Evolutionary conservation across 2,113 vertebrate species (phyloP).

Genomic region (Paedocypris sp.): DNA sequence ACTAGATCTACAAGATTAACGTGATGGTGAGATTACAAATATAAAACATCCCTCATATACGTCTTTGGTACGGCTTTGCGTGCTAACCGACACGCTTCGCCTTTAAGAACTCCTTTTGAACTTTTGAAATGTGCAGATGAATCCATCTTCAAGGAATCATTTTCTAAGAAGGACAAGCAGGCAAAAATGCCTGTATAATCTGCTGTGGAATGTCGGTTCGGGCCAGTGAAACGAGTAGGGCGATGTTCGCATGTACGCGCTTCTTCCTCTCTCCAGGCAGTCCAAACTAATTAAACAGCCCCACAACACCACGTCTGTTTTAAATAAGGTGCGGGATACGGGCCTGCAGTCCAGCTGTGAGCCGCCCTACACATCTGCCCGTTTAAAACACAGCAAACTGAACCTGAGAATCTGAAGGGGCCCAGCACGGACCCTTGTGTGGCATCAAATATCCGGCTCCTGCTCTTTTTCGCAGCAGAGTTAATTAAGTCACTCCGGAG

Average conservation of each 20-base stretch:
- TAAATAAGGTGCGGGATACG: conserved; percentile 6
- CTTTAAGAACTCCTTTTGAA: neutral
- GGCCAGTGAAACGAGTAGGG: conserved; percentile 13
- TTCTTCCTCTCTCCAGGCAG: neutral
- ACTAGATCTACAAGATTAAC: no score
- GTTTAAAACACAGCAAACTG: neutral
- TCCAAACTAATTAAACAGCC: neutral
- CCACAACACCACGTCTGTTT: neutral
- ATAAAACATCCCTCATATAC: no score
- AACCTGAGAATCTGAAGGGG: neutral
- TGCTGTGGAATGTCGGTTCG: conserved; percentile 41
- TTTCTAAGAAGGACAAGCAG: neutral
- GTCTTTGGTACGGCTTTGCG: no score
- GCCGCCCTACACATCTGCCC: neutral
- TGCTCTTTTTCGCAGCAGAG: conserved; percentile 23
- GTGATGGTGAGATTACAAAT: no score
- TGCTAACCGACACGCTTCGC: neutral
- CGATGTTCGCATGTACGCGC: neutral
- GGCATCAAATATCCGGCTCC: conserved; percentile 31
- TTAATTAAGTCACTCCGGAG: conserved; percentile 42
- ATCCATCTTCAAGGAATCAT: neutral
- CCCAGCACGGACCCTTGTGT: neutral
- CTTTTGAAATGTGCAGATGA: neutral
- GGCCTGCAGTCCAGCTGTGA: conserved; percentile 18
- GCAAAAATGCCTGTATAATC: conserved; percentile 31